These are phyloP conservation scores for Scrobipalpa atriplicella DNA, from an alignment of 2,888 invertebrate species.

Conservation along the genomic window DNA sequence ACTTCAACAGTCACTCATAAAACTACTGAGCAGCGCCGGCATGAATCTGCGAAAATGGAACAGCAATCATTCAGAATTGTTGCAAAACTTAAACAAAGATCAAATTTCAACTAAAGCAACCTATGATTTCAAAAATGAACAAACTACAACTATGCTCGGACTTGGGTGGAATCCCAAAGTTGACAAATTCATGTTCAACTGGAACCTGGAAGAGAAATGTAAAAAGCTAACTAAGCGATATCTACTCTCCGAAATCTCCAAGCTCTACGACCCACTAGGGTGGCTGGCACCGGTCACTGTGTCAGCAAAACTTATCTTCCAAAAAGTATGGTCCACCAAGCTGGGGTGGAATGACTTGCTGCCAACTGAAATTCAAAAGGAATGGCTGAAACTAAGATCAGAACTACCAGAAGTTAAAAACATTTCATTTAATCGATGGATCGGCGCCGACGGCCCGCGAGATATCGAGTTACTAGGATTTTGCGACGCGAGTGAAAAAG, in stretches of 20 bases:
- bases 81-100: conserved; percentile 24
- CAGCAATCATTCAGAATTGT: conserved; percentile 16
- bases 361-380: conserved; percentile 16
- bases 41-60: conserved; percentile 30
- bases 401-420: conserved; percentile 16
- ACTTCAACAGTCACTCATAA: conserved; percentile 18
- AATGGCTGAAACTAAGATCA: conserved; percentile 25
- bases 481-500: conserved; percentile 38
- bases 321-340: conserved; percentile 33
- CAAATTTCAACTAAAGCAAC: conserved; percentile 19
- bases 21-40: conserved; percentile 16
- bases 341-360: conserved; percentile 34
- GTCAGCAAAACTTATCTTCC: conserved; percentile 33
- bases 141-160: conserved; percentile 32
- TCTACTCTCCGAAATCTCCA: conserved; percentile 31
- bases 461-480: conserved; percentile 36
- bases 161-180: conserved; percentile 32
- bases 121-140: conserved; percentile 31
- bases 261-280: conserved; percentile 28
- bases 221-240: conserved; percentile 30
- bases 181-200: conserved; percentile 33
- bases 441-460: conserved; percentile 28
- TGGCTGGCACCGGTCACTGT: conserved; percentile 29
- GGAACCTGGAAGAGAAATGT: conserved; percentile 7
- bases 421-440: conserved; percentile 28